Conservation (phyloP, 2,797 vertebrate species). For the Salarias fasciatus region DNA sequence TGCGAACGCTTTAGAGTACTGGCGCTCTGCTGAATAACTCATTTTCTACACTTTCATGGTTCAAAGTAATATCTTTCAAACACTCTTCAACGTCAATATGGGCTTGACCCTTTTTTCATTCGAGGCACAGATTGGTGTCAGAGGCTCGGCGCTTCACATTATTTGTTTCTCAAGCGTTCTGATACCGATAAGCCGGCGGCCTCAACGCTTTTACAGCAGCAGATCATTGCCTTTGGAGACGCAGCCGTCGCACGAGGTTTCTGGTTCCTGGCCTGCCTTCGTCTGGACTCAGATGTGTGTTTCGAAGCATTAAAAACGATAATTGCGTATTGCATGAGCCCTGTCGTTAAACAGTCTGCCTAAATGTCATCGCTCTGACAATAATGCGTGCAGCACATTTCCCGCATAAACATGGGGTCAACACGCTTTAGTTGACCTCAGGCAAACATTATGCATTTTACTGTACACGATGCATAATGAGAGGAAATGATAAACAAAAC, state of each 20-base stretch:
- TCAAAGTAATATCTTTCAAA: neutral
- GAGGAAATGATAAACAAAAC: no score
- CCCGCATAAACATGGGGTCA: neutral
- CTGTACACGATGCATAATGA: neutral
- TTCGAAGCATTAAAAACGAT: neutral
- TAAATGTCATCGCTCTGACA: neutral
- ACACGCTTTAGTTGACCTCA: neutral
- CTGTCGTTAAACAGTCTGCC: neutral
- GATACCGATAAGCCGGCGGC: neutral
- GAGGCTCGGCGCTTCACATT: neutral
- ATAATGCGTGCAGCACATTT: neutral
- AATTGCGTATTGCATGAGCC: neutral
- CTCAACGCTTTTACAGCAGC: neutral
- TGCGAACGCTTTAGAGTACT: neutral
- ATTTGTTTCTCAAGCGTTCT: neutral
- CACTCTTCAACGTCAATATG: neutral
- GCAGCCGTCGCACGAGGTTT: neutral
- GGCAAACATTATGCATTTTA: neutral
- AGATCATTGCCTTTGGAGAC: neutral
- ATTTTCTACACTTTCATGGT: neutral
- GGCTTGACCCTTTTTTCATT: neutral
- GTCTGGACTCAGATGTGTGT: neutral
- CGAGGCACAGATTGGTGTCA: neutral
- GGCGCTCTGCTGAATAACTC: constrained; percentile 7
- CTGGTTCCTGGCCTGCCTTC: neutral